These are phyloP conservation scores for Holocentrus rufus DNA, from an alignment of 2,797 vertebrate species.

Conservation along the genomic window DNA sequence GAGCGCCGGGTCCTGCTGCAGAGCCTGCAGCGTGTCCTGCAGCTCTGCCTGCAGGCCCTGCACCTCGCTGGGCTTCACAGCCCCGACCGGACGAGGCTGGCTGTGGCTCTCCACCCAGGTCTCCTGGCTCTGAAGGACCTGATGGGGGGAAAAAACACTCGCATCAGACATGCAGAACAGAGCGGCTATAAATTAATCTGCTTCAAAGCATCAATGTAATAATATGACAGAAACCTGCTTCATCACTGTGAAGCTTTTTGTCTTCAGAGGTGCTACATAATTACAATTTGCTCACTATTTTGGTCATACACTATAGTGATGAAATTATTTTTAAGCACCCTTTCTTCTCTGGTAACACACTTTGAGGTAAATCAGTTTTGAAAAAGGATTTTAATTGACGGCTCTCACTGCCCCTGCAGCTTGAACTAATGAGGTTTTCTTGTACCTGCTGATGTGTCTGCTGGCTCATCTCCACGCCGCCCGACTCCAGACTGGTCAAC, in stretches of 20 bases:
- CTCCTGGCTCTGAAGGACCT: slow-evolving; percentile 63
- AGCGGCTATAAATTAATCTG: background rate
- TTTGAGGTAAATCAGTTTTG: background rate
- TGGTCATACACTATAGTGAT: no score
- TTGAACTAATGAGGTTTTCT: background rate
- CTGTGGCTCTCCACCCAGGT: slow-evolving; percentile 40
- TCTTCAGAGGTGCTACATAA: no score
- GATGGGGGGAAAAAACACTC: slow-evolving; percentile 31
- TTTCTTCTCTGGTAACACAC: background rate
- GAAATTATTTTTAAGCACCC: no score
- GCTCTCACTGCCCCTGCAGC: background rate
- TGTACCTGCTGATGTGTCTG: slow-evolving; percentile 61
- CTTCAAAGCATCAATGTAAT: background rate
- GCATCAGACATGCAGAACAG: slow-evolving; percentile 11
- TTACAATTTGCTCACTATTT: no score
- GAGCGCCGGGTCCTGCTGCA: slow-evolving; percentile 81
- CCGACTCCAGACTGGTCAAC: slow-evolving; percentile 81
- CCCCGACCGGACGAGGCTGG: slow-evolving; percentile 40
- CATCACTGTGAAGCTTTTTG: no score
- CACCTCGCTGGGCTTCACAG: slow-evolving; percentile 50
- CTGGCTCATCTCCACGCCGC: slow-evolving; percentile 61
- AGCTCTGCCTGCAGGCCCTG: slow-evolving; percentile 84
- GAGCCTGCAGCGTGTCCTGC: slow-evolving; percentile 80
- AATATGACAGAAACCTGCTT: background rate
- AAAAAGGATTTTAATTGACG: background rate